phyloP scores from a whole-genome alignment of 64 coral and sea anemone species.

The Trachythela sp. region DNA sequence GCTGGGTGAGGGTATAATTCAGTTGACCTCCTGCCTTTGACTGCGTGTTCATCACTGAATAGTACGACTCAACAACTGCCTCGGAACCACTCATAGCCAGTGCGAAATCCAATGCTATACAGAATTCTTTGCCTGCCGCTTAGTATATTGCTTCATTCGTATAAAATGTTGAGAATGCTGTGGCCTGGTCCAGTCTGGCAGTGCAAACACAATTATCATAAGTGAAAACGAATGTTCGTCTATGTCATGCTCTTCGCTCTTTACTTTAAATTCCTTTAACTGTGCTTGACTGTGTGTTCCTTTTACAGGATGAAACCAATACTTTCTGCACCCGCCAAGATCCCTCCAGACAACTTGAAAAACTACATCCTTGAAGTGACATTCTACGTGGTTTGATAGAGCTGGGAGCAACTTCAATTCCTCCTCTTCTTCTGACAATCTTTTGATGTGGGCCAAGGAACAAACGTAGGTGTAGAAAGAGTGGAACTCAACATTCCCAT shows the following conservation, averaged over 20 bases:
- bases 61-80: conserved; percentile 13
- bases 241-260: conserved; percentile 2
- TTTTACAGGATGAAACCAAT: conserved; percentile 15
- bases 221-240: conserved; percentile 16
- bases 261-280: conserved; percentile 25
- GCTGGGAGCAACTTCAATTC: no score
- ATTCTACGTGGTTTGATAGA: conserved; percentile 3
- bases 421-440: conserved; percentile 29
- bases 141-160: conserved; percentile 30
- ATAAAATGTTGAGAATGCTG: conserved; percentile 32
- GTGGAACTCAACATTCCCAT: conserved; percentile 10
- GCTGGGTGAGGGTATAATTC: no score
- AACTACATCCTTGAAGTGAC: conserved; percentile 22
- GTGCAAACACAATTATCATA: conserved; percentile 9
- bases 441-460: conserved; percentile 21
- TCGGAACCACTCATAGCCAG: conserved; percentile 15
- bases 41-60: no score
- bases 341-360: conserved; percentile 38
- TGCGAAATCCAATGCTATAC: conserved; percentile 21
- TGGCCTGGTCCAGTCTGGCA: conserved; percentile 24
- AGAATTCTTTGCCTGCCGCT: conserved; percentile 20
- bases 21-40: no score
- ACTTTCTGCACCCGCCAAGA: conserved; percentile 28
- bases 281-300: conserved; percentile 30
- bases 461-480: conserved; percentile 30